Evolutionary conservation across 2,797 vertebrate genomes (phyloP).

Genomic region (Poeciliopsis paucimaculata): DNA sequence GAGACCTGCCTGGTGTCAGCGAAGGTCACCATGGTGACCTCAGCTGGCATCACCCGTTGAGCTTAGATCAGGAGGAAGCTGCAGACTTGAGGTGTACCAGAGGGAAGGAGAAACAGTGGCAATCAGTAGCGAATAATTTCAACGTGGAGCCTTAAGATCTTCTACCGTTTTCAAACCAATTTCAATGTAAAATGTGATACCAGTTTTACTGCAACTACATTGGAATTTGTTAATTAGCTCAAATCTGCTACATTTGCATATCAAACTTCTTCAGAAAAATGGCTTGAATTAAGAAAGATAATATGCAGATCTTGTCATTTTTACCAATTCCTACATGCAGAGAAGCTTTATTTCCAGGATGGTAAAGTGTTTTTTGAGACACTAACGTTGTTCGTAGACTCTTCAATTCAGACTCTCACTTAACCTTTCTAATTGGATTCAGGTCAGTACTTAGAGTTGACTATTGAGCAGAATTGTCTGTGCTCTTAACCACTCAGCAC

Average conservation of each 20-base stretch:
- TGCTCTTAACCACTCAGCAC: background rate
- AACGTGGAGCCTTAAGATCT: background rate
- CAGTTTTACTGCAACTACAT: background rate
- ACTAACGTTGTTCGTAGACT: background rate
- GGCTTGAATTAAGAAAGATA: background rate
- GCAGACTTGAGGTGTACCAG: constrained; percentile 23
- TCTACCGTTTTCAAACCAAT: background rate
- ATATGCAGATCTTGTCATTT: background rate
- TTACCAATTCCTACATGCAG: background rate
- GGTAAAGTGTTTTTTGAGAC: background rate
- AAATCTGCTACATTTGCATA: background rate
- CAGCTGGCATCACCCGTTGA: constrained; percentile 37
- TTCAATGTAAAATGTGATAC: background rate
- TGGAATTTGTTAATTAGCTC: background rate
- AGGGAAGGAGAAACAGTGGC: background rate
- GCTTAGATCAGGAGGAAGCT: constrained; percentile 51
- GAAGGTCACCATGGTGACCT: constrained; percentile 75
- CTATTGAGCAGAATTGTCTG: background rate
- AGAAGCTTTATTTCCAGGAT: background rate
- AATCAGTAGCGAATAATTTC: background rate
- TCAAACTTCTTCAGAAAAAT: background rate
- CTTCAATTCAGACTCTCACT: background rate
- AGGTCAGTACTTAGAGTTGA: background rate
- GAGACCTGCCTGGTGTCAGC: constrained; percentile 59
- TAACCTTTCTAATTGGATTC: background rate